Evolutionary conservation across 2,888 invertebrate genomes (phyloP).

Genomic region (Cheilosia soror): DNA sequence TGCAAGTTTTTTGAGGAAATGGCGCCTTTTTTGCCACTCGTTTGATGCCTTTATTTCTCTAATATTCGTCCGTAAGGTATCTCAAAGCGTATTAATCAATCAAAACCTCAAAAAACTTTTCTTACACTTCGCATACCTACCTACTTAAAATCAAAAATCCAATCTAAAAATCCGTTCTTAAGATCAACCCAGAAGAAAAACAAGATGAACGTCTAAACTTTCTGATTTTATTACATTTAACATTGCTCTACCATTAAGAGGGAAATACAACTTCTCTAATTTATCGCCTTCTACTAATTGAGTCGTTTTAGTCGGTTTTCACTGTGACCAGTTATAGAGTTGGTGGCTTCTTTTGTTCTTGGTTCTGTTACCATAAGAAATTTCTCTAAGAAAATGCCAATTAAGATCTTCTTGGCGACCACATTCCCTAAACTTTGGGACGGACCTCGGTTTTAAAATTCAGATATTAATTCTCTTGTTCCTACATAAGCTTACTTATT

Average conservation of each 20-base stretch:
- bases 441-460: slow-evolving; percentile 1
- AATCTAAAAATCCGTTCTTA: not conserved
- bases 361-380: not conserved
- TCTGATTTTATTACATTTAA: not conserved
- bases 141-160: no score
- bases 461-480: slow-evolving; percentile 2
- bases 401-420: slow-evolving; percentile 1
- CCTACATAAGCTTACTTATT: slow-evolving; percentile 16
- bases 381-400: not conserved
- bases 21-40: no score
- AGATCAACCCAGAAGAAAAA: not conserved
- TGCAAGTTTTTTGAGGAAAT: no score
- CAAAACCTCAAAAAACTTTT: no score
- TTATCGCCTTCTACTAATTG: not conserved
- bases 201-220: no score
- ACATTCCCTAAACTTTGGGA: not conserved
- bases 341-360: not conserved
- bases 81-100: no score
- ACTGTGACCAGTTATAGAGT: not conserved
- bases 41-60: no score
- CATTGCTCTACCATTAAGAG: not conserved
- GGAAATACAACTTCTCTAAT: not conserved
- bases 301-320: not conserved
- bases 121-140: no score
- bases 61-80: no score